Evolutionary conservation across 2,797 vertebrate genomes (phyloP), one percentile per base, ranked within the genome.

Genomic region (Anguilla obscura): DNA sequence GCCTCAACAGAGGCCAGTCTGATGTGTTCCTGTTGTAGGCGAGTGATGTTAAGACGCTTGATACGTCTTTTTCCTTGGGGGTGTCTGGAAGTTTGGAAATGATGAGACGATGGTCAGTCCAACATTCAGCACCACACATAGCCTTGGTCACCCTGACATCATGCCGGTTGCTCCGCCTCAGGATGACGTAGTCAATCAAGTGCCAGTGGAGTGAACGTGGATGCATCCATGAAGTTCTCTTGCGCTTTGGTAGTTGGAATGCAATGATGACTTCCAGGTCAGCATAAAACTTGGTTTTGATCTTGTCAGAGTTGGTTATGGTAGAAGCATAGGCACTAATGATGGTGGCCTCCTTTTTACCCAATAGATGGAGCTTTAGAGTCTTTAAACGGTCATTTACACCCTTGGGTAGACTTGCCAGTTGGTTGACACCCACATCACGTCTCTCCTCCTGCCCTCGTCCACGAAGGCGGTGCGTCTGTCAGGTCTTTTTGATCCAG

Each of bases 401-500:
- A 60, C 56, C 56, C 18, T 60, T 18, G 3, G 10, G 56, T 14
- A 58, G 56, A 14, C 9, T 60, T 14, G 14, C 48, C 48, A 50
- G 48, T 50, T 50, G 8, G 48, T 50, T 50, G 48, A 50, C 48
- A 50, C 4, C 48, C 48, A 8, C 2, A 50, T 50, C 48, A 50
- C 2, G 56, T 60, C 56, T 21, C 9, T 60, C 56, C 56, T 60
- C 56, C 14, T 60, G 14, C 56, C 14, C 56, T 18, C 18, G 14
- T 50, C 33, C 52, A 87, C 33, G 50, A 87, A 79, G 21, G 66
- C 33, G 18, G 63, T 85, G 45, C 10, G 60, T 84, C 82, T 84
- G 52, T 74, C 48, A 82, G 82, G 82, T 85, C 60, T 76, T 83
- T 85, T 84, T 56, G 82, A 74, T 54, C 82, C 21, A 52, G 82